Base-by-base conservation (phyloP, 2,888 invertebrate genomes). In the Polymixis flavicincta region DNA sequence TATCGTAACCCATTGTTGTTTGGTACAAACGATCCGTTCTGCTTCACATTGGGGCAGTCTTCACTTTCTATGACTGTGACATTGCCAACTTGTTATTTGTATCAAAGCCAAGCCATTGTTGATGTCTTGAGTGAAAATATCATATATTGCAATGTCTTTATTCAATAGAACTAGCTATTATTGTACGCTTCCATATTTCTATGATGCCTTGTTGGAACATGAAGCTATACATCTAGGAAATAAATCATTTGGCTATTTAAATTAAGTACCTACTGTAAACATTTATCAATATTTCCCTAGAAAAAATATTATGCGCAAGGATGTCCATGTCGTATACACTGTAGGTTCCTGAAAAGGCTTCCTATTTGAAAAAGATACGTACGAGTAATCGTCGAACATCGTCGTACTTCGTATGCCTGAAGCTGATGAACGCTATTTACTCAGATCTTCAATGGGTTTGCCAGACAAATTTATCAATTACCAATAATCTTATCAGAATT, bases 21-120 rank as follows among this genome's bases (percentile, higher is more conserved):
- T 89, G 78, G 86, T 84, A 88, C 88, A 86, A 92, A 90, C 92
- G 92, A 93, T 94, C 82, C 94, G 94, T 92, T 93, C 95, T 93
- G 93, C 87, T 95, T 95, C 92, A 92, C 94, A 95, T 92, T 87
- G 90, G 88, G 93, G 71, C 94, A 92, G 89, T 90, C 92, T 94
- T 95, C 95, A 94, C 95, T 95, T 95, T 95, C 94, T 94, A 92
- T 89, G 92, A 88, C 91, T 89, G 90, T 91, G 92, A 93, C 92
- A 93, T 92, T 92, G 89, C 84, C 76, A 77, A 83, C 82, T 84
- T 84, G 85, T 77, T 84, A 82, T 88, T 83, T 87, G 68, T 84
- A 88, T 84, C 80, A 85, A 80, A 76, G 83, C 81, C 75, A 76
- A 75, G 73, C 75, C 63, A 82, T 85, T 80, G 66, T 84, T 81